Base-by-base conservation (phyloP, 2,888 invertebrate genomes). In the Yponomeuta malinellus region DNA sequence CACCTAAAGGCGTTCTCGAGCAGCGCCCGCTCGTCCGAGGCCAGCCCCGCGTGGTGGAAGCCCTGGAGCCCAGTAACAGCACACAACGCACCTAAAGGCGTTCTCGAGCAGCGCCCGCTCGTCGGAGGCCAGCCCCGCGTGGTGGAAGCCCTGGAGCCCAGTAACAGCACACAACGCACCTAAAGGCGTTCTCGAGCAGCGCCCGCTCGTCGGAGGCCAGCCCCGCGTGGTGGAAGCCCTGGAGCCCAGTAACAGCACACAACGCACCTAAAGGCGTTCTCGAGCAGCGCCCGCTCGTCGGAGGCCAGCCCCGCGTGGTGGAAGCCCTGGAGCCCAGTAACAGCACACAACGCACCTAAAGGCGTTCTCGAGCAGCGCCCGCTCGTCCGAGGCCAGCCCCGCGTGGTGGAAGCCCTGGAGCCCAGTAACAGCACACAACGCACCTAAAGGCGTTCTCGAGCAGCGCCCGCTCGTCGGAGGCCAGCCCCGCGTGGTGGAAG, bases 351-450 rank as follows among this genome's bases (percentile, higher is more conserved):
- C 23, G 23, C 71, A 89, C 91, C 90, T 83, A 84, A 96, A 98
- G 1, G 95, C 96, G 71, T 96, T 96, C 84, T 99, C 98, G 23
- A 99, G 91, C 70, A 97, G 90, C 74, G 93, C 93, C 48, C 98
- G 90, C 89, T 99, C 99, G 79, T 98, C 98, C 8, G 93, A 93
- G 3, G 97, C 97, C 67, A 99, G 93, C 0, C 98, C 97, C 23
- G 97, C 96, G 91, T 99, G 99, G 87, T 99, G 99, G 90, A 96
- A 98, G 10, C n/a, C n/a, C n/a, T n/a, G n/a, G n/a, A n/a, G n/a
- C n/a, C n/a, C n/a, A n/a, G n/a, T n/a, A n/a, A n/a, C 23, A 23
- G 23, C 23, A 23, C 23, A 0, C 23, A 23, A 23, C 23, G 23
- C 71, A 89, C 91, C 90, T 83, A 84, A 96, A 98, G 1, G 95